Evolutionary conservation across 2,797 vertebrate genomes (phyloP).

Genomic region (Sebastes hubbsi): DNA sequence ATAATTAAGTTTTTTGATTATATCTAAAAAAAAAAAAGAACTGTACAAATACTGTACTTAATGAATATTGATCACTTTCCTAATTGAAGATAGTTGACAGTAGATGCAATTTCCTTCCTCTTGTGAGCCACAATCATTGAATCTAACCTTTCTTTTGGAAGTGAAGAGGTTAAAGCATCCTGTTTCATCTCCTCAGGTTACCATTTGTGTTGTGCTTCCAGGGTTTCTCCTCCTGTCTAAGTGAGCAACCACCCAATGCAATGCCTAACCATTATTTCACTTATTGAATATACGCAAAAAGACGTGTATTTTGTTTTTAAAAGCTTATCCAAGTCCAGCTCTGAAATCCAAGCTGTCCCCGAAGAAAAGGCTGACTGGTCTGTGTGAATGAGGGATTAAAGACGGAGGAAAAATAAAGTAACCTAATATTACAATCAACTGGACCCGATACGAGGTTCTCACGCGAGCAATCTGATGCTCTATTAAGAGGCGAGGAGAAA

Average conservation of each 20-base stretch:
- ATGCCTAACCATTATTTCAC: slow-evolving; percentile 10
- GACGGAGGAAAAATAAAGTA: slow-evolving; percentile 35
- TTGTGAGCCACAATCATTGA: neutral
- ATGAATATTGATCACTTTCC: neutral
- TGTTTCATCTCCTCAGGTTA: neutral
- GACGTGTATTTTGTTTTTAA: neutral
- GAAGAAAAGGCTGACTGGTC: slow-evolving; percentile 38
- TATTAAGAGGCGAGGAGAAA: neutral
- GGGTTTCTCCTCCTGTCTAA: neutral
- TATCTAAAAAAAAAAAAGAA: too few relatives aligned
- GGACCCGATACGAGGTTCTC: slow-evolving; percentile 26
- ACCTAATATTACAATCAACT: slow-evolving; percentile 51
- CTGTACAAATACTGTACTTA: too few relatives aligned
- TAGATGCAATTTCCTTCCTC: neutral
- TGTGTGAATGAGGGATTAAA: slow-evolving; percentile 37
- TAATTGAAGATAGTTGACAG: neutral
- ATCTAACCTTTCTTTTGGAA: too few relatives aligned
- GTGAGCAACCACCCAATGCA: slow-evolving; percentile 28
- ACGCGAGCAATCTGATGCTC: slow-evolving; percentile 51
- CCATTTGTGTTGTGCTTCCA: neutral
- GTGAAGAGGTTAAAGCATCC: neutral
- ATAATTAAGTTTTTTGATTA: too few relatives aligned
- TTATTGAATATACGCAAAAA: neutral
- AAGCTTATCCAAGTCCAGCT: neutral
- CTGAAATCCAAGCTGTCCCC: slow-evolving; percentile 44